Conservation (phyloP, 1,140 invertebrate genomes). For the Grapholita molesta region DNA sequence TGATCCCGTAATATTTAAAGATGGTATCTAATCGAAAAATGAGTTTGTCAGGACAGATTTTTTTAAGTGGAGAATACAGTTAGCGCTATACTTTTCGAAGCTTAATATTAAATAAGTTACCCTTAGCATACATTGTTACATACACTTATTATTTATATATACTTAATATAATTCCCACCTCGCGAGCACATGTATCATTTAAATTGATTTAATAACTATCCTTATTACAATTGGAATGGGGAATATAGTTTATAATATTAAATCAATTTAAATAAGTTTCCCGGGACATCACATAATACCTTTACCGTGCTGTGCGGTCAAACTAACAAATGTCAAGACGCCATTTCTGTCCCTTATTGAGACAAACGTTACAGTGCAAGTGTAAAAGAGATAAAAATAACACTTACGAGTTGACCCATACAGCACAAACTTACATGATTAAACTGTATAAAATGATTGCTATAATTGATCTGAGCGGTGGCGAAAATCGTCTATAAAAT, state of each 20-base stretch:
- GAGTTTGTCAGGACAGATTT: no score
- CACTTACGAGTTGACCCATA: background rate
- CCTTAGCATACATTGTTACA: constrained; percentile 31
- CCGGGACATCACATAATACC: background rate
- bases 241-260: background rate
- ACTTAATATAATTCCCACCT: constrained; percentile 14
- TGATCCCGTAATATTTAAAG: background rate
- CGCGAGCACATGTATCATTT: background rate
- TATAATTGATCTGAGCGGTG: constrained; percentile 13
- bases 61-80: background rate
- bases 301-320: background rate
- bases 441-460: background rate
- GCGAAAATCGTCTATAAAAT: constrained; percentile 17
- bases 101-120: constrained; percentile 36
- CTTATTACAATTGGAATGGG: background rate
- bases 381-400: background rate
- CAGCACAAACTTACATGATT: background rate
- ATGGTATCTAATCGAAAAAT: no score
- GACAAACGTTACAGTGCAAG: background rate
- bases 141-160: constrained; percentile 24
- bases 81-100: background rate
- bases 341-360: background rate
- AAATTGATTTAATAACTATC: background rate
- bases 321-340: background rate
- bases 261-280: constrained; percentile 5